Conservation (phyloP, 2,113 vertebrate genomes). For the Cyanoliseus patagonus region DNA sequence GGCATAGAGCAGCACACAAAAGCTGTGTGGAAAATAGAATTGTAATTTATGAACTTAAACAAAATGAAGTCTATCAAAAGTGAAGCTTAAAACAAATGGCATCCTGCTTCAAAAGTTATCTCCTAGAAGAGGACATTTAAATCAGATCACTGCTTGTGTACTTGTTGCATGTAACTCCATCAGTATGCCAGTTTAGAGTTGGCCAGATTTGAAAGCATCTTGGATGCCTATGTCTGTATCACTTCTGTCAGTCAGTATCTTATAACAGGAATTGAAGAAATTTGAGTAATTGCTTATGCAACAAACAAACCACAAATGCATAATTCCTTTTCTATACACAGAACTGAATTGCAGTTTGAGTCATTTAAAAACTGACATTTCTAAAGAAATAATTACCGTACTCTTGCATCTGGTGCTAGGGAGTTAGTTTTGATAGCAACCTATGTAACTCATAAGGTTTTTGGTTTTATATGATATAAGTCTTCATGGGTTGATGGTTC, state of each 20-base stretch:
- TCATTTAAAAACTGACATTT: not conserved
- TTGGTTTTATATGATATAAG: not conserved
- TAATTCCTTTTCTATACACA: not conserved
- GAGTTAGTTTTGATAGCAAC: not conserved
- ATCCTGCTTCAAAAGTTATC: not conserved
- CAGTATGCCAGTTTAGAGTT: not conserved
- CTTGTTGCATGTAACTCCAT: not conserved
- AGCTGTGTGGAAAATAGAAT: not conserved
- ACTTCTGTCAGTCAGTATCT: constrained; percentile 12
- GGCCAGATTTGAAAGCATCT: constrained; percentile 36
- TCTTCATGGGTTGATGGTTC: not conserved
- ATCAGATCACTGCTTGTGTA: not conserved
- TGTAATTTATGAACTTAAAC: not conserved
- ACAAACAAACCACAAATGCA: not conserved
- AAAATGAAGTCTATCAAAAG: constrained; percentile 7
- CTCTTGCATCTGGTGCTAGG: not conserved
- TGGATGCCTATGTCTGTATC: not conserved
- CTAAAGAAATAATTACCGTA: not conserved
- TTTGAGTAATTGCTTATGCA: not conserved
- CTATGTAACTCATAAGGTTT: not conserved
- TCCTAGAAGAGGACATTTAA: not conserved
- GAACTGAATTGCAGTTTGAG: not conserved
- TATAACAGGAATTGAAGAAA: not conserved
- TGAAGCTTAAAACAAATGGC: constrained; percentile 2
- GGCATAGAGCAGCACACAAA: not conserved